A percentile compares a stretch with the other conserved stretches of the same genome.
phyloP scores from a whole-genome alignment of 2,113 vertebrate genomes.

The Actenoides lindsayi region DNA sequence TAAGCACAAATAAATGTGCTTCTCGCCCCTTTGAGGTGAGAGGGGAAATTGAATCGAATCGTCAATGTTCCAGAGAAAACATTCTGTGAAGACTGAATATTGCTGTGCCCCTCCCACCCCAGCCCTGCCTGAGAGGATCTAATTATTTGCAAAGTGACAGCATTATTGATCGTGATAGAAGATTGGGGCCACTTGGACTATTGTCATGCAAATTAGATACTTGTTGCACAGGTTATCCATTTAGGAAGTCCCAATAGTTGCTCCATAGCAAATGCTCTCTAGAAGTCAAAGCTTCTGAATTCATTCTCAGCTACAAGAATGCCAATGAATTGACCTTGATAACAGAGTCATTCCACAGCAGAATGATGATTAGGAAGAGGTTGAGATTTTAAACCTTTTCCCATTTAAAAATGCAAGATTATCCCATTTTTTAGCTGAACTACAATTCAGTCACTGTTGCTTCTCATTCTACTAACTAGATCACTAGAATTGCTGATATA shows the following conservation, averaged over 20 bases:
- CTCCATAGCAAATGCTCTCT: neutral
- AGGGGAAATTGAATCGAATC: neutral
- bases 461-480: neutral
- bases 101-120: neutral
- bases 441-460: neutral
- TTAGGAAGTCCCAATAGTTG: neutral
- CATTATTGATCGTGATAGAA: fast-evolving
- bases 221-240: neutral
- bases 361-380: neutral
- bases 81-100: neutral
- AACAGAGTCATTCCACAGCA: neutral
- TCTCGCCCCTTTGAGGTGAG: neutral
- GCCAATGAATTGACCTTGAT: neutral
- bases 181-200: neutral
- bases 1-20: neutral
- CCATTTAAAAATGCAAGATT: neutral
- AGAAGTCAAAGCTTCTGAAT: neutral
- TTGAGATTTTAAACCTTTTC: neutral
- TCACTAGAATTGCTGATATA: neutral
- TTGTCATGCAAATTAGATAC: neutral
- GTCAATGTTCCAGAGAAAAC: neutral
- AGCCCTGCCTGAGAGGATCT: neutral
- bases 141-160: neutral
- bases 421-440: neutral
- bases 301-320: neutral